These are phyloP conservation scores for Okamejei kenojei DNA, from an alignment of 2,797 vertebrate species.

Conservation along the genomic window DNA sequence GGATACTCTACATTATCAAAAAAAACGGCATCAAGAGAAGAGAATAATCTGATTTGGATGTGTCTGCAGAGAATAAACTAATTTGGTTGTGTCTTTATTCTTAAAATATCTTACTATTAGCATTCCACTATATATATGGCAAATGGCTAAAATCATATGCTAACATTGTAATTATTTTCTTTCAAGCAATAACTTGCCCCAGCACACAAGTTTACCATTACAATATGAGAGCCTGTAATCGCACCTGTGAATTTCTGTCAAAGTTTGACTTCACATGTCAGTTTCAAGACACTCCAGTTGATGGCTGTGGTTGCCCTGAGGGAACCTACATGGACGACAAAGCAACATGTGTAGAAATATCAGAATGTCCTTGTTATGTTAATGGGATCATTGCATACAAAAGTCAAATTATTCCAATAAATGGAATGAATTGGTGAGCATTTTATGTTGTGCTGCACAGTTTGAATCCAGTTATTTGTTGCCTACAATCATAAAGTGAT, in stretches of 20 bases:
- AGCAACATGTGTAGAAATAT: constrained; percentile 47
- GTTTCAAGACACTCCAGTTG: constrained; percentile 47
- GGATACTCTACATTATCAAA: too few species aligned
- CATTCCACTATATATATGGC: neutral
- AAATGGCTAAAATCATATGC: neutral
- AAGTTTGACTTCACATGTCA: constrained; percentile 51
- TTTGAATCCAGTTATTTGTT: neutral
- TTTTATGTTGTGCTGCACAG: neutral
- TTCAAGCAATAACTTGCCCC: constrained; percentile 43
- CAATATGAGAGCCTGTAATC: constrained; percentile 51
- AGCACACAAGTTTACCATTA: constrained; percentile 56
- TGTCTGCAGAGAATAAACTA: neutral
- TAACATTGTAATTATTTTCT: neutral
- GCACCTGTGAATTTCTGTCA: constrained; percentile 54
- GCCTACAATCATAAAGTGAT: neutral
- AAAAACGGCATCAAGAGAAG: neutral
- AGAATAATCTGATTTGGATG: neutral
- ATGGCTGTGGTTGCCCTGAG: constrained; percentile 58
- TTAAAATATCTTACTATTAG: neutral
- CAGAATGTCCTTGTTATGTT: constrained; percentile 52
- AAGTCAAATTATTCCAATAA: constrained; percentile 46
- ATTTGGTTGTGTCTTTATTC: neutral
- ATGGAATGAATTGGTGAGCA: constrained; percentile 55
- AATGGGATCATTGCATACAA: constrained; percentile 14
- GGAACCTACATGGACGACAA: constrained; percentile 52